A percentile compares a stretch with the other conserved stretches of the same genome.
phyloP scores from a whole-genome alignment of 92 coral and sea anemone genomes.

The Paramuricea clavata region DNA sequence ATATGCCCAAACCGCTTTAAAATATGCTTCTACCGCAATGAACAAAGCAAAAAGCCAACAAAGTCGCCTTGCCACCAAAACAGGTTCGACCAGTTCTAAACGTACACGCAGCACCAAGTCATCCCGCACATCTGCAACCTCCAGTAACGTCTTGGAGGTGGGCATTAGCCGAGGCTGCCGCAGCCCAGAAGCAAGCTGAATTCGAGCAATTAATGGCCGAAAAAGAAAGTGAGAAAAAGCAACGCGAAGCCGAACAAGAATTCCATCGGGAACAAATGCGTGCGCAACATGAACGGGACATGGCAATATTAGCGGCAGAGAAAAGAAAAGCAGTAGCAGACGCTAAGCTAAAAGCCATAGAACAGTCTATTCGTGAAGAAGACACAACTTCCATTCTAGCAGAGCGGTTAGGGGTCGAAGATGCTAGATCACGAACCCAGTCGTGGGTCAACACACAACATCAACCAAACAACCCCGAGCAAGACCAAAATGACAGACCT shows the following conservation, averaged over 20 bases:
- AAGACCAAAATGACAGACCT: neutral
- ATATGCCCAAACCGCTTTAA: neutral
- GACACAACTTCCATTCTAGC: conserved; percentile 14
- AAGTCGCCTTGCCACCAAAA: neutral
- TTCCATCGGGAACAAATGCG: conserved; percentile 40
- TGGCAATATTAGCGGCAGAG: conserved; percentile 64
- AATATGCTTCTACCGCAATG: neutral
- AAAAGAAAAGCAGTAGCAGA: conserved; percentile 63
- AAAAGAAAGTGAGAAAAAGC: conserved; percentile 52
- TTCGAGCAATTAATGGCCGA: conserved; percentile 66
- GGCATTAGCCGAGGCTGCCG: conserved; percentile 71
- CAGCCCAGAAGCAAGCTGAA: conserved; percentile 66
- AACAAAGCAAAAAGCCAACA: neutral
- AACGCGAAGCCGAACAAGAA: conserved; percentile 68
- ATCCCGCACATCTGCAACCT: conserved; percentile 28
- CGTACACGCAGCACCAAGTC: conserved; percentile 42
- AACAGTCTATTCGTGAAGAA: conserved; percentile 52
- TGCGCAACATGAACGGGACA: conserved; percentile 59
- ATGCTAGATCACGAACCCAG: conserved; percentile 33
- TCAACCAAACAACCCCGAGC: neutral
- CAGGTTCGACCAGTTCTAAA: conserved; percentile 38
- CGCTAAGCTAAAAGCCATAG: conserved; percentile 64
- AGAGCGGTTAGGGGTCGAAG: neutral
- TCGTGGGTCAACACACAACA: conserved; percentile 29
- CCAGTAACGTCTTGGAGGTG: conserved; percentile 46